Evolutionary conservation across 2,113 vertebrate species (phyloP).

Genomic region (Leptocoma aspasia): DNA sequence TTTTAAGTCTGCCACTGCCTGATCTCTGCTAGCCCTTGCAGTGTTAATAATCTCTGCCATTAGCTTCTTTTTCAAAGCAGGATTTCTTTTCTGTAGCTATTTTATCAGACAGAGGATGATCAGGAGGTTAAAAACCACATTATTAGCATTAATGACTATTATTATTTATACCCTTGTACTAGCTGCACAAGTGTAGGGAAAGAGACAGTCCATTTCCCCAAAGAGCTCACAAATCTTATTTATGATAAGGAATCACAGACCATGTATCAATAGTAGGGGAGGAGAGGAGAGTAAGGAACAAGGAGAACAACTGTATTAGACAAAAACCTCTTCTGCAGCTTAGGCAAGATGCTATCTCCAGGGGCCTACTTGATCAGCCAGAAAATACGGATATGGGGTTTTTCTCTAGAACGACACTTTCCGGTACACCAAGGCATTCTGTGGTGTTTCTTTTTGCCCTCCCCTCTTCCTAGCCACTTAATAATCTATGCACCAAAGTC

Average conservation of each 20-base stretch:
- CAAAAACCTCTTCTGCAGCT: not conserved
- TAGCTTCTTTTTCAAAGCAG: not conserved
- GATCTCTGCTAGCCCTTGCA: not conserved
- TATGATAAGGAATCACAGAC: constrained; percentile 3
- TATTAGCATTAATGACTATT: constrained; percentile 54
- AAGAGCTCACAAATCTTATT: constrained; percentile 21
- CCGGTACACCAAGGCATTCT: not conserved
- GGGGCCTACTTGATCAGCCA: not conserved
- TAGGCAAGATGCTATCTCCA: not conserved
- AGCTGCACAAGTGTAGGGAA: not conserved
- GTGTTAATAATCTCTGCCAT: not conserved
- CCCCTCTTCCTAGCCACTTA: not conserved
- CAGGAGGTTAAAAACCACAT: constrained; percentile 40
- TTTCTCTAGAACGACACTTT: not conserved
- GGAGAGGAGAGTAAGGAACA: not conserved
- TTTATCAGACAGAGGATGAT: constrained; percentile 3
- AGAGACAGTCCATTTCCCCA: constrained; percentile 7
- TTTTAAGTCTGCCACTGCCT: not conserved
- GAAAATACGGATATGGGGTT: not conserved
- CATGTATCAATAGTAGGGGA: not conserved
- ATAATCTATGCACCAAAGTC: not conserved
- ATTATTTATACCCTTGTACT: constrained; percentile 35
- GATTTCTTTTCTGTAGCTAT: not conserved
- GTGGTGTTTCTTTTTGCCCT: not conserved
- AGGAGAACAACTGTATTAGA: not conserved